Base-by-base conservation (phyloP, 2,113 vertebrate genomes). In the Periophthalmodon schlosseri region DNA sequence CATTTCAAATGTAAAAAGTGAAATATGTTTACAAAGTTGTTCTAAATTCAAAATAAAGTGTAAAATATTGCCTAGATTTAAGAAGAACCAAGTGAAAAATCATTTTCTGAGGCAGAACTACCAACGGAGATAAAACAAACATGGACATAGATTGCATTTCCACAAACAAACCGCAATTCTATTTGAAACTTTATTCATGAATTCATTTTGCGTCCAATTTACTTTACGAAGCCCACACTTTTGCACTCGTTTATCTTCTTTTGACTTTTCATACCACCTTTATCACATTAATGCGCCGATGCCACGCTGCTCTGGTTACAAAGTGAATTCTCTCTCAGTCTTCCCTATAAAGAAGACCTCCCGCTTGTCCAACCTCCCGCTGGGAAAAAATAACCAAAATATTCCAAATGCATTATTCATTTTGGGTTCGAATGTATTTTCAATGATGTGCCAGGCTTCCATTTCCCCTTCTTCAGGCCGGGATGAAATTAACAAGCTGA, bases 401-500 rank as follows among this genome's bases (percentile, higher is more conserved):
- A 60, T 76, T 76, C 44, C 66, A 12, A 64, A 49, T 23, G 0
- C 73, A 23, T 70, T 61, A 64, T 68, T 78, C 23, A 70, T 61
- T 7, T 56, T 72, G 60, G 16, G 60, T 9, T 11, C 44, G 46
- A 81, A 57, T 6, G 18, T 57, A 34, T 36, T 52, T 73, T 70
- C 57, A 69, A 18, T 77, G 61, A 68, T 54, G 34, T 56, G 11
- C 44, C 9, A 64, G 23, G 46, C 33, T 54, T 24, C 54, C 21
- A 65, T 75, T 16, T 52, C 20, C 34, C 11, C 36, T 72, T 21
- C 69, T 69, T 63, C 65, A 65, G 36, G 21, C 50, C 50, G 14
- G n/a, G 47, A 77, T 77, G 68, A 85, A 81, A 81, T 79, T 7
- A 81, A 80, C 46, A 21, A 4, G 21, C 63, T 66, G 49, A 75